Conservation (phyloP, 2,113 vertebrate species). For the Rhea pennata region DNA sequence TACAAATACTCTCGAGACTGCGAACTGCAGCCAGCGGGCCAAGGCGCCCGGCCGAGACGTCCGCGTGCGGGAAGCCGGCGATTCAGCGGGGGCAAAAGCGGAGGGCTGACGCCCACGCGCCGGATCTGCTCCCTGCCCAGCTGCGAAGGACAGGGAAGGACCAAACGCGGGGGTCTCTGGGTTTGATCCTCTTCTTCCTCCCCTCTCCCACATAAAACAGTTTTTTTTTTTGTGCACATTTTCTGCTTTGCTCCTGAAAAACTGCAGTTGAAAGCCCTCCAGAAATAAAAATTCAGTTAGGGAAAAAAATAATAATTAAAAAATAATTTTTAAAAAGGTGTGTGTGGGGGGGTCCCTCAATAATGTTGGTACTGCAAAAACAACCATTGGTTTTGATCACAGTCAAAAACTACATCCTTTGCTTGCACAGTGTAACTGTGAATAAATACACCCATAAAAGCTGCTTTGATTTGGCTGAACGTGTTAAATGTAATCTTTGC, state of each 20-base stretch:
- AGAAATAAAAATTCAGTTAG: not conserved
- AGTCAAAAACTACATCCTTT: not conserved
- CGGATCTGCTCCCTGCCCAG: no score
- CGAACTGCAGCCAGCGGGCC: not conserved
- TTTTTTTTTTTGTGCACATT: not conserved
- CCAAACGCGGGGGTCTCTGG: not conserved
- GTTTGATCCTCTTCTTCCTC: not conserved
- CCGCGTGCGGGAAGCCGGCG: accelerated
- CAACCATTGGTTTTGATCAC: accelerated
- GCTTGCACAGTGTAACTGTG: not conserved
- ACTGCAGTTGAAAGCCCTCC: not conserved
- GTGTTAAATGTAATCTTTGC: constrained; percentile 5
- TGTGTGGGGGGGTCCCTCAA: not conserved
- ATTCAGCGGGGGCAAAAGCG: not conserved
- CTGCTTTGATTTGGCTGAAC: not conserved
- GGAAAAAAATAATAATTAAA: not conserved
- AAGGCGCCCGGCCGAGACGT: not conserved
- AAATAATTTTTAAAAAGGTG: no score
- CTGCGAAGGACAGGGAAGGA: not conserved
- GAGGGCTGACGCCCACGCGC: not conserved
- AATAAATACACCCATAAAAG: not conserved
- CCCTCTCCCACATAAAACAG: not conserved
- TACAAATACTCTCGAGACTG: not conserved
- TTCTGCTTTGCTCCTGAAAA: not conserved
- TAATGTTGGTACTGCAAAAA: not conserved